These are phyloP conservation scores for Panagrolaimus sp. DNA, from an alignment of 1,140 invertebrate genomes.

Conservation along the genomic window DNA sequence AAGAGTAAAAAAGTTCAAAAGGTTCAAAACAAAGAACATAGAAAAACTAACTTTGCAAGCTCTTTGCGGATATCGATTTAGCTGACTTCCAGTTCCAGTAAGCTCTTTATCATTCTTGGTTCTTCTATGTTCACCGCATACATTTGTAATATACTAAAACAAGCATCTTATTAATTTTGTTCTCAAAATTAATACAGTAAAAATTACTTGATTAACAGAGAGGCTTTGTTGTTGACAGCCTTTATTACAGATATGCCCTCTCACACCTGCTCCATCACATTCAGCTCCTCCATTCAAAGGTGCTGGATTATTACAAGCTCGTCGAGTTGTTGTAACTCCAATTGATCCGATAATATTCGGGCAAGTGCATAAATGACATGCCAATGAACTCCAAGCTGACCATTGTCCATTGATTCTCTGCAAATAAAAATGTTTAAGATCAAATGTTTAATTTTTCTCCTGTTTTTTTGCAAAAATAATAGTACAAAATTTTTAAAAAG, in stretches of 20 bases:
- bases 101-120: conserved; percentile 54
- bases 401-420: conserved; percentile 53
- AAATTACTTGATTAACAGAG: conserved; percentile 51
- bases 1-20: conserved; percentile 11
- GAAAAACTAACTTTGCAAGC: conserved; percentile 55
- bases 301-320: conserved; percentile 46
- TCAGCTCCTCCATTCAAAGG: conserved; percentile 54
- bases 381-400: conserved; percentile 45
- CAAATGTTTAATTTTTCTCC: too few species aligned
- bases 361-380: conserved; percentile 49
- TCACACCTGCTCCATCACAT: conserved; percentile 43
- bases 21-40: too few species aligned
- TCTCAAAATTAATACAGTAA: conserved; percentile 14
- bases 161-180: too few species aligned
- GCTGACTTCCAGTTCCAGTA: conserved; percentile 54
- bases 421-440: too few species aligned
- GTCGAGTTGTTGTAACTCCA: conserved; percentile 44
- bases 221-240: conserved; percentile 38
- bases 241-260: conserved; percentile 51
- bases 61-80: conserved; percentile 55
- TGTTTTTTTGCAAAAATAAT: too few species aligned
- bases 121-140: conserved; percentile 54
- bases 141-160: conserved; percentile 48
- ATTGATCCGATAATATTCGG: conserved; percentile 43
- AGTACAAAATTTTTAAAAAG: too few species aligned